Conservation (phyloP, 2,888 invertebrate species). For the Zygogramma bicolorata region DNA sequence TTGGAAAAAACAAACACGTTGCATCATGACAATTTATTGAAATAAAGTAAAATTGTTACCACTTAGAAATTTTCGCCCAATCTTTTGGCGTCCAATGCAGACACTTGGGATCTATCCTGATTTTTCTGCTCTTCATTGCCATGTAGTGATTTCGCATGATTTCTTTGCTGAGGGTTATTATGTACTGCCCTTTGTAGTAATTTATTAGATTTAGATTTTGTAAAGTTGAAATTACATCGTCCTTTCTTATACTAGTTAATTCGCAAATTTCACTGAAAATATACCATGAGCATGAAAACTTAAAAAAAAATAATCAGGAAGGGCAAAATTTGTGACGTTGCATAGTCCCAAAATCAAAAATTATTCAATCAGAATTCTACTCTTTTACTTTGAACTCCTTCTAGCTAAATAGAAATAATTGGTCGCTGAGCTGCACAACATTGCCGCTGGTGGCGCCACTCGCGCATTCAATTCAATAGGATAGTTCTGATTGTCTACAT, state of each 20-base stretch:
- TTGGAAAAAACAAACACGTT: constrained; percentile 28
- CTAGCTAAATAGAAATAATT: no score
- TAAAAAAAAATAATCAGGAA: no score
- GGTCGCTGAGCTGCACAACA: no score
- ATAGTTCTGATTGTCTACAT: no score
- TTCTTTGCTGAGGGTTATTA: constrained; percentile 93
- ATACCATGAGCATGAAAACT: no score
- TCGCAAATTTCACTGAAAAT: constrained; percentile 93
- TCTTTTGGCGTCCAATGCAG: constrained; percentile 99
- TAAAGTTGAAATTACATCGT: constrained; percentile 98
- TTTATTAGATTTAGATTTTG: constrained; percentile 97
- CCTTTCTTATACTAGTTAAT: constrained; percentile 98
- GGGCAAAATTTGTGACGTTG: no score
- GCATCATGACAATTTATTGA: constrained; percentile 32
- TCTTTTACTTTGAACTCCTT: no score
- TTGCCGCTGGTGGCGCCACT: no score
- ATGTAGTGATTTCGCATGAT: constrained; percentile 88
- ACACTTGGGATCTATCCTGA: constrained; percentile 95
- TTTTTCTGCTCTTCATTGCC: constrained; percentile 87
- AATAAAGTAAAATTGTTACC: constrained; percentile 69
- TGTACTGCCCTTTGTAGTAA: constrained; percentile 99
- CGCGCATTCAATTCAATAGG: no score
- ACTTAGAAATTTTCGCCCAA: constrained; percentile 97
- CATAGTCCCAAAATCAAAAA: no score
- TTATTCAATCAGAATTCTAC: no score